Percentiles rank a stretch among this genome's conserved stretches.
These are phyloP conservation scores for Aegithalos caudatus DNA, from an alignment of 2,113 vertebrate species.

Conservation along the genomic window DNA sequence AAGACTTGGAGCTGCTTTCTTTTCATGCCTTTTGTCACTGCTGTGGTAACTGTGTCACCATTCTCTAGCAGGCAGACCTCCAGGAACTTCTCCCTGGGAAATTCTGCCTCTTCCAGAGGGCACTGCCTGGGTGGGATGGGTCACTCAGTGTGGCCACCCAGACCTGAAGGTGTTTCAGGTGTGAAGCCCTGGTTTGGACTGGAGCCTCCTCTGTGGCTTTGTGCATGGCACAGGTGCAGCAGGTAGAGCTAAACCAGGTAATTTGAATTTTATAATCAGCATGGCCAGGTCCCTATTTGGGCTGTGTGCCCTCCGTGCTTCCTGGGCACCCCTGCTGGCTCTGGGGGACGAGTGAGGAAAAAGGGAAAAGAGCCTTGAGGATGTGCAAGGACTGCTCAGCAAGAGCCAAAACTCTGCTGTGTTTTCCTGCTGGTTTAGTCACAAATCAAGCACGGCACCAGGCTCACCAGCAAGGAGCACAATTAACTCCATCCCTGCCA, in stretches of 20 bases:
- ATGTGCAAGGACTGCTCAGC: not conserved
- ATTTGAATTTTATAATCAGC: not conserved
- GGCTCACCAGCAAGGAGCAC: not conserved
- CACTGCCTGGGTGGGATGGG: rapidly evolving
- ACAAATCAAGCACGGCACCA: not conserved
- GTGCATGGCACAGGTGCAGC: not conserved
- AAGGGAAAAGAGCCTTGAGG: not conserved
- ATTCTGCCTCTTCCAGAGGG: not conserved
- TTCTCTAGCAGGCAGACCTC: not conserved
- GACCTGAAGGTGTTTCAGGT: too few species aligned
- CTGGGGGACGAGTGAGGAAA: not conserved
- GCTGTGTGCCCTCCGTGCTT: not conserved
- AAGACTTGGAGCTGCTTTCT: not conserved
- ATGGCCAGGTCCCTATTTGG: too few species aligned
- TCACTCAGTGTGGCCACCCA: not conserved
- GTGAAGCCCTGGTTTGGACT: not conserved
- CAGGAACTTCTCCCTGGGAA: not conserved
- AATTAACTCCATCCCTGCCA: not conserved
- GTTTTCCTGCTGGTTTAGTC: not conserved
- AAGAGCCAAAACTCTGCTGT: not conserved
- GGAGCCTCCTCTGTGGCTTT: not conserved
- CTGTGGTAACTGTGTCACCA: rapidly evolving
- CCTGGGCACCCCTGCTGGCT: not conserved
- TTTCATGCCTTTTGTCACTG: not conserved
- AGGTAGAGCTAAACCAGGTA: not conserved